Conservation (phyloP, 1,140 invertebrate species). For the Helicoverpa armigera region DNA sequence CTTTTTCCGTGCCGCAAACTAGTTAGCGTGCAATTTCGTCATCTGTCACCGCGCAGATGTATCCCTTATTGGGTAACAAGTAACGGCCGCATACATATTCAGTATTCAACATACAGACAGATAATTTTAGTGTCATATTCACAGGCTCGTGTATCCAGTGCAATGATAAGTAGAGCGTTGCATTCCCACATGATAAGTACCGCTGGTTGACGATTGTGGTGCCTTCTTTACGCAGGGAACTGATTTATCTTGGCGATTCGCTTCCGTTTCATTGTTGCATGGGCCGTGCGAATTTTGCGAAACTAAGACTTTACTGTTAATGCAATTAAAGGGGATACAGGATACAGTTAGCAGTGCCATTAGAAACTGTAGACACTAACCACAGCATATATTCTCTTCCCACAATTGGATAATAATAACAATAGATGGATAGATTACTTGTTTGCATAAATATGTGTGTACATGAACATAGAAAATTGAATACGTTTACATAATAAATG, state of each 20-base stretch:
- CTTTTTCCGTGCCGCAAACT: neutral
- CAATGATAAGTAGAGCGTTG: conserved; percentile 75
- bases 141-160: conserved; percentile 59
- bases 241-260: conserved; percentile 73
- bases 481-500: no score
- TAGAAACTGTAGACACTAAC: neutral
- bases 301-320: conserved; percentile 35
- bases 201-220: conserved; percentile 58
- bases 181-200: conserved; percentile 77
- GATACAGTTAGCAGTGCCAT: neutral
- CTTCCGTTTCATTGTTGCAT: conserved; percentile 63
- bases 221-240: conserved; percentile 73
- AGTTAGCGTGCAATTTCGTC: conserved; percentile 8
- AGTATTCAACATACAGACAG: conserved; percentile 1
- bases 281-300: conserved; percentile 43
- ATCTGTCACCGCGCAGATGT: neutral
- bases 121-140: conserved; percentile 39
- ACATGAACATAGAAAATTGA: no score
- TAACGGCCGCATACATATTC: conserved; percentile 1
- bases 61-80: conserved; percentile 22
- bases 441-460: no score
- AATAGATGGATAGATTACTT: no score
- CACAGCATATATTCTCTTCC: no score
- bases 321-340: neutral
- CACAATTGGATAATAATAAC: no score